A percentile compares a stretch with the other conserved stretches of the same genome.
phyloP scores from a whole-genome alignment of 2,797 vertebrate genomes.

The Enteromius unitaeniatus region DNA sequence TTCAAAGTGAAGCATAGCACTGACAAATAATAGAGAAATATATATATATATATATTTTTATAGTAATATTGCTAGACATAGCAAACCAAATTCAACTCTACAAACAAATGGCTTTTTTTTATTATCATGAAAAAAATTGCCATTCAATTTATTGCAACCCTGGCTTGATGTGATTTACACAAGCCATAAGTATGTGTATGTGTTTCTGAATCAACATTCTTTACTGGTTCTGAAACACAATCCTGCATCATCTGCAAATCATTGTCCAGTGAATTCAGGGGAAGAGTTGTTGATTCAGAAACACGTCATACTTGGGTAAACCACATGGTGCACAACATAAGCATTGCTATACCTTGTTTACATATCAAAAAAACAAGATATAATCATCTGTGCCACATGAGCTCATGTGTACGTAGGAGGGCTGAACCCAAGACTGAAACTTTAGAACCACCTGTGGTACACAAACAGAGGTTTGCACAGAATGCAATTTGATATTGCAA shows the following conservation, averaged over 20 bases:
- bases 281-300: background rate
- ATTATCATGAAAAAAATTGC: background rate
- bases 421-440: background rate
- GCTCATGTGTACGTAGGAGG: constrained; percentile 3
- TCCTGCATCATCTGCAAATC: background rate
- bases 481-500: background rate
- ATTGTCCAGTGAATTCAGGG: background rate
- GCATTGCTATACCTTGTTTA: constrained; percentile 17
- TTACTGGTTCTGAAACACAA: background rate
- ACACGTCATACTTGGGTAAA: background rate
- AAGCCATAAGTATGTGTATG: background rate
- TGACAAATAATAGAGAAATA: background rate
- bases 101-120: background rate
- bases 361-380: background rate
- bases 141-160: background rate
- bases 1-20: background rate
- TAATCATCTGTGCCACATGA: background rate
- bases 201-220: background rate
- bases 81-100: background rate
- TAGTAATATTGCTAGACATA: background rate
- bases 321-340: background rate
- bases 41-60: too few species aligned
- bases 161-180: background rate
- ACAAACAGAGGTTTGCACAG: background rate
- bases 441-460: background rate